Evolutionary conservation across 2,797 vertebrate species (phyloP).

Genomic region (Microctenopoma steveboyesi): DNA sequence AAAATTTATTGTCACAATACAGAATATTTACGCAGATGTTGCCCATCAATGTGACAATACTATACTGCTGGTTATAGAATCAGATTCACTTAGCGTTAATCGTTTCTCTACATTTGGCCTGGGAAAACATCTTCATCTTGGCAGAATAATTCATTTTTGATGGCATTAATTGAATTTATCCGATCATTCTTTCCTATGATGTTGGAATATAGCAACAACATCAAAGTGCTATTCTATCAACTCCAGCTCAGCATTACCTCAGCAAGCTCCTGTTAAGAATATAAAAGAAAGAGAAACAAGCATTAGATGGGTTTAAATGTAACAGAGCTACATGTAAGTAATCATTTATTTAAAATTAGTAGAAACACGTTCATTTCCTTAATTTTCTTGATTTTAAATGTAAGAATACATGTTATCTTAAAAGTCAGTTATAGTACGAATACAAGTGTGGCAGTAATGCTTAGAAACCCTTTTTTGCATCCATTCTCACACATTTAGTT

Average conservation of each 20-base stretch:
- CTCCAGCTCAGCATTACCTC: slow-evolving; percentile 13
- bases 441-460: not conserved
- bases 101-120: slow-evolving; percentile 26
- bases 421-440: not conserved
- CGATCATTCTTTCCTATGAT: not conserved
- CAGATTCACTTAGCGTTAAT: not conserved
- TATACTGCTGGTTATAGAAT: not conserved
- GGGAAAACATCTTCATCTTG: not conserved
- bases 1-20: slow-evolving; percentile 69
- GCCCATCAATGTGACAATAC: slow-evolving; percentile 25
- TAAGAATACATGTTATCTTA: not conserved
- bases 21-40: slow-evolving; percentile 42
- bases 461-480: too few relatives aligned
- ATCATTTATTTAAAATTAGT: not conserved
- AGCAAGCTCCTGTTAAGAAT: slow-evolving; percentile 74
- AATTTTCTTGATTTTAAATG: not conserved
- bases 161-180: slow-evolving; percentile 17
- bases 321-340: not conserved
- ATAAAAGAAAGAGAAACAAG: slow-evolving; percentile 43
- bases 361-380: not conserved
- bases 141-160: not conserved
- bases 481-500: not conserved
- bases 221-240: slow-evolving; percentile 1
- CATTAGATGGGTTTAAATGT: slow-evolving; percentile 54
- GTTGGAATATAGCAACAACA: slow-evolving; percentile 1